Evolutionary conservation across 2,888 invertebrate genomes (phyloP).

Genomic region (Anagyrus pseudococci): DNA sequence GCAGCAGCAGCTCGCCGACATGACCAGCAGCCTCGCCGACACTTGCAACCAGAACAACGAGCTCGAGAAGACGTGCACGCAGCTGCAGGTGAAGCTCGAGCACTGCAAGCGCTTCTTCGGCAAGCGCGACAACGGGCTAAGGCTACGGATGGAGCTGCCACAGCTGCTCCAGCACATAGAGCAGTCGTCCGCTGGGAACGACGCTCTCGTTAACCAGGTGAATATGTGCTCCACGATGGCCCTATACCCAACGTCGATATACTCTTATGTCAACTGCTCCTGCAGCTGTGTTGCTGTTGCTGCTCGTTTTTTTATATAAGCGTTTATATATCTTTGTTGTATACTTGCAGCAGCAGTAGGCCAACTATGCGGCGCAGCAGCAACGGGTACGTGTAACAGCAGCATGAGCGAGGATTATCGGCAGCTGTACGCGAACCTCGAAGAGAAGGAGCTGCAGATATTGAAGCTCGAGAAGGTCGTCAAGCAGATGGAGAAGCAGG

Average conservation of each 20-base stretch:
- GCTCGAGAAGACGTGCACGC: constrained; percentile 63
- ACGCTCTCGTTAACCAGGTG: not conserved
- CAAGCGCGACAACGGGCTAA: constrained; percentile 69
- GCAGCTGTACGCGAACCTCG: constrained; percentile 64
- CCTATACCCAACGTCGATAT: constrained; percentile 63
- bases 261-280: not conserved
- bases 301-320: too few species aligned
- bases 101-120: constrained; percentile 63
- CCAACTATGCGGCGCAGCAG: too few species aligned
- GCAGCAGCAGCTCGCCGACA: constrained; percentile 61
- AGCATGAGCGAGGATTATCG: constrained; percentile 63
- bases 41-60: constrained; percentile 63
- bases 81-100: constrained; percentile 68
- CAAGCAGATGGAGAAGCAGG: constrained; percentile 67
- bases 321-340: too few species aligned
- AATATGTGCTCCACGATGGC: not conserved
- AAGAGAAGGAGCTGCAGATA: constrained; percentile 67
- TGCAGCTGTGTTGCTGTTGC: too few species aligned
- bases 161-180: constrained; percentile 11
- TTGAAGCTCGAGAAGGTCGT: constrained; percentile 67
- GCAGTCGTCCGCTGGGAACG: not conserved
- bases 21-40: constrained; percentile 63
- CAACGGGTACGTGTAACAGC: too few species aligned
- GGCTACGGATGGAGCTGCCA: constrained; percentile 67
- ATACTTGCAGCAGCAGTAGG: too few species aligned